phyloP scores from a whole-genome alignment of 2,888 invertebrate species.

The Tetramorium bicarinatum region DNA sequence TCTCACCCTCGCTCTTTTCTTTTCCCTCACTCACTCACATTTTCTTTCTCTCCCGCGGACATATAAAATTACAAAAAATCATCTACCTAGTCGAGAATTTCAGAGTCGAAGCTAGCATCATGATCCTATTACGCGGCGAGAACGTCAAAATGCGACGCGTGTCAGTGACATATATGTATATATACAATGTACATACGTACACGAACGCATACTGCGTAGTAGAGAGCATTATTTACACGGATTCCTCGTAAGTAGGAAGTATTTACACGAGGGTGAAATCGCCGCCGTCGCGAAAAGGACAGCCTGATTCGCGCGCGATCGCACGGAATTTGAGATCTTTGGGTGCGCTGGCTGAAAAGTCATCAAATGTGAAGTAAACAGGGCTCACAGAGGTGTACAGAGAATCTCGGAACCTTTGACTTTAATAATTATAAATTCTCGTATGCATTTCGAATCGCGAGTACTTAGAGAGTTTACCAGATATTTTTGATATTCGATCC shows the following conservation, averaged over 20 bases:
- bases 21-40: constrained; percentile 68
- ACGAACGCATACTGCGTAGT: constrained; percentile 61
- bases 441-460: not conserved
- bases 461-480: not conserved
- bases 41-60: constrained; percentile 78
- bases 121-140: constrained; percentile 64
- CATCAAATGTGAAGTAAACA: constrained; percentile 57
- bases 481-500: not conserved
- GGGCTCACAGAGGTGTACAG: constrained; percentile 36
- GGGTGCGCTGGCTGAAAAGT: constrained; percentile 65
- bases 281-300: constrained; percentile 56
- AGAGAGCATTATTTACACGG: constrained; percentile 68
- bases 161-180: constrained; percentile 53
- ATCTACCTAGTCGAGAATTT: constrained; percentile 79
- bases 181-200: constrained; percentile 68
- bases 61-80: constrained; percentile 87
- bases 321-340: constrained; percentile 40
- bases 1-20: not conserved
- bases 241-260: constrained; percentile 64
- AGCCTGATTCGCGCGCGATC: constrained; percentile 59
- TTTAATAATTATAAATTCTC: not conserved
- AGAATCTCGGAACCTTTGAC: not conserved
- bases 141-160: constrained; percentile 51
- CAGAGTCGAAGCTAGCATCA: constrained; percentile 71
- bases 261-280: constrained; percentile 70